Conservation (phyloP, 2,113 vertebrate genomes). For the Malurus alboscapulatus region DNA sequence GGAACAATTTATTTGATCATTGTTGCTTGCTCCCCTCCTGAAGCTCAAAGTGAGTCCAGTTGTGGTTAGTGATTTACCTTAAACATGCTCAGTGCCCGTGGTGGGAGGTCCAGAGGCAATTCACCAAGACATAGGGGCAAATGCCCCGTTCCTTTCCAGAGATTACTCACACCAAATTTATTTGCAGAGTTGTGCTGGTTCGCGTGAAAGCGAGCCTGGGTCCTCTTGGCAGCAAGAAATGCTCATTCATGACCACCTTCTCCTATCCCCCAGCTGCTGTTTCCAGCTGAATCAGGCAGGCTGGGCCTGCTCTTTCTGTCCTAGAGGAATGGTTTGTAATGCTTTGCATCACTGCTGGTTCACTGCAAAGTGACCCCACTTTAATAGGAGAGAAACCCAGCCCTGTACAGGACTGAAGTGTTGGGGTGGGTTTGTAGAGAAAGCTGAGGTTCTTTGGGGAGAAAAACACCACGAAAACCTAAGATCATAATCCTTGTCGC, state of each 20-base stretch:
- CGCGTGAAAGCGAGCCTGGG: background rate
- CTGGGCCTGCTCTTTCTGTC: background rate
- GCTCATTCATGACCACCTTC: too few species aligned
- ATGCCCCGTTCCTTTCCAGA: background rate
- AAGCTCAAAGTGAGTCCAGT: background rate
- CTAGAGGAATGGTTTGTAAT: background rate
- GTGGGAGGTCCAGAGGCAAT: background rate
- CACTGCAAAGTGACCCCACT: fast-evolving
- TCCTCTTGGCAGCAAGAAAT: background rate
- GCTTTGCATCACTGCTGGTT: background rate
- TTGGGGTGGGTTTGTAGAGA: background rate
- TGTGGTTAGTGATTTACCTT: fast-evolving
- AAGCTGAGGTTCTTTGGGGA: background rate
- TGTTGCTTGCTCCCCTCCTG: background rate
- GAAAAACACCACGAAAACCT: background rate
- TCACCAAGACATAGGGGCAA: fast-evolving
- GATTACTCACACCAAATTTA: background rate
- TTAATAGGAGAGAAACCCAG: background rate
- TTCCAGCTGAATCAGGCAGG: background rate
- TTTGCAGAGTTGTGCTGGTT: background rate
- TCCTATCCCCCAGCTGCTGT: background rate
- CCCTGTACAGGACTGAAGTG: fast-evolving
- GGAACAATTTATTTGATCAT: background rate
- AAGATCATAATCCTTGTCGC: background rate
- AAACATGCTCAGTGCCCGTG: too few species aligned